Conservation (phyloP, 2,888 invertebrate species). For the Baccha elongata region DNA sequence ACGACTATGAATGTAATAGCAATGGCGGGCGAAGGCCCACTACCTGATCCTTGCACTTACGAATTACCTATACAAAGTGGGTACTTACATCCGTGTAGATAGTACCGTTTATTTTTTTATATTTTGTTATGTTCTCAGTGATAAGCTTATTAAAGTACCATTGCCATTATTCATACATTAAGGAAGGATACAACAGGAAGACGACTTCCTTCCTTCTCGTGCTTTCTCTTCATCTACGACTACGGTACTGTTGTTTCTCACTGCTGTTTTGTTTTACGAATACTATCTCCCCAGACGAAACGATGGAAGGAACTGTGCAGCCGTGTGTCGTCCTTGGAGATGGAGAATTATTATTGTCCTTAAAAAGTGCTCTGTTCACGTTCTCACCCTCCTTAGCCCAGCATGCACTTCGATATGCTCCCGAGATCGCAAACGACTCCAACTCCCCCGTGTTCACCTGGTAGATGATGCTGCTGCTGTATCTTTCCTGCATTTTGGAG, state of each 20-base stretch:
- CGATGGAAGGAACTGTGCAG: slow-evolving; percentile 37
- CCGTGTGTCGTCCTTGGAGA: slow-evolving; percentile 55
- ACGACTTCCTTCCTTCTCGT: slow-evolving; percentile 66
- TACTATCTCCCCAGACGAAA: background rate
- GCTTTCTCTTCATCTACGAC: slow-evolving; percentile 20
- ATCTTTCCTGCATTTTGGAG: slow-evolving; percentile 42
- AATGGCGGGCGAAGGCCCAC: background rate
- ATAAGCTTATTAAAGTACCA: slow-evolving; percentile 74
- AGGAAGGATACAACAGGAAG: slow-evolving; percentile 72
- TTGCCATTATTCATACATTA: slow-evolving; percentile 72
- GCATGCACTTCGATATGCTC: slow-evolving; percentile 62
- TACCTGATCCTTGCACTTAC: slow-evolving; percentile 68
- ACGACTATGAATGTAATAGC: background rate
- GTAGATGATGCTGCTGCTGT: slow-evolving; percentile 31
- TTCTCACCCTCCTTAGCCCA: slow-evolving; percentile 41
- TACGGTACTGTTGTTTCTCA: slow-evolving; percentile 40
- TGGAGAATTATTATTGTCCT: slow-evolving; percentile 63
- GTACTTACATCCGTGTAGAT: slow-evolving; percentile 69
- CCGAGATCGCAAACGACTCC: slow-evolving; percentile 26
- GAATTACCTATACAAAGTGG: slow-evolving; percentile 70
- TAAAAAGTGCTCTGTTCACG: slow-evolving; percentile 14
- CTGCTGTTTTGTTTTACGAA: slow-evolving; percentile 38
- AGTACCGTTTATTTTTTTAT: slow-evolving; percentile 62
- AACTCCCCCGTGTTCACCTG: slow-evolving; percentile 20
- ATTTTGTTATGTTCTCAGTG: slow-evolving; percentile 65